Evolutionary conservation across 2,888 invertebrate species (phyloP).

Genomic region (Agonum fuliginosum): DNA sequence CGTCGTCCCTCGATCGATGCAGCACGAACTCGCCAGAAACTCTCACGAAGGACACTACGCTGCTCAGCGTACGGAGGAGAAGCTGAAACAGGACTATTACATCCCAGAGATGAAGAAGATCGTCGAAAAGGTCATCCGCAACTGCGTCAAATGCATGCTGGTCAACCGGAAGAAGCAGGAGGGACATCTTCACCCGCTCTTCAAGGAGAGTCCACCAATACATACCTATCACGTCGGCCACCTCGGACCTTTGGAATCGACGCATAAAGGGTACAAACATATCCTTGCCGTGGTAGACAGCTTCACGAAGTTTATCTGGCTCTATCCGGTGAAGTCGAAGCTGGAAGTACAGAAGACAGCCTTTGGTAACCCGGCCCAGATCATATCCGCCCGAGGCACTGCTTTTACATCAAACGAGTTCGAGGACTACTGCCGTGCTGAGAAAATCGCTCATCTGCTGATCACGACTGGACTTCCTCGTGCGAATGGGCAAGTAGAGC

Average conservation of each 20-base stretch:
- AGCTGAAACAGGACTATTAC: conserved; percentile 61
- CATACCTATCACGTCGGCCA: background rate
- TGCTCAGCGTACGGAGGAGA: conserved; percentile 62
- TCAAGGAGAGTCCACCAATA: background rate
- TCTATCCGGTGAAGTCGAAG: too few species aligned
- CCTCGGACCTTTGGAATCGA: background rate
- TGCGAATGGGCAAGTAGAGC: background rate
- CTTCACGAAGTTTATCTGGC: too few species aligned
- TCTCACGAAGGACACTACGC: conserved; percentile 54
- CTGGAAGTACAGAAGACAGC: too few species aligned
- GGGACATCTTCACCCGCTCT: background rate
- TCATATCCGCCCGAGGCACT: too few species aligned
- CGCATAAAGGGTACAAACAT: too few species aligned
- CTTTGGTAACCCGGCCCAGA: too few species aligned
- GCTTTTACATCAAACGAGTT: too few species aligned
- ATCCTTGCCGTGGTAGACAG: too few species aligned
- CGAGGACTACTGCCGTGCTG: too few species aligned
- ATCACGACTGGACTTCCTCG: too few species aligned
- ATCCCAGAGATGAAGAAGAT: conserved; percentile 63
- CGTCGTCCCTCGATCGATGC: conserved; percentile 35
- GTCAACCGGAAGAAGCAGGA: background rate
- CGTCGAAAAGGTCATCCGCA: conserved; percentile 59
- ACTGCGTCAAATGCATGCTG: too few species aligned
- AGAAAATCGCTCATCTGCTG: too few species aligned
- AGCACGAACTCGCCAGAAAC: conserved; percentile 18